A percentile compares a stretch with the other conserved stretches of the same genome.
Conservation (phyloP, 2,797 vertebrate species). For the Sebastes iracundus region DNA sequence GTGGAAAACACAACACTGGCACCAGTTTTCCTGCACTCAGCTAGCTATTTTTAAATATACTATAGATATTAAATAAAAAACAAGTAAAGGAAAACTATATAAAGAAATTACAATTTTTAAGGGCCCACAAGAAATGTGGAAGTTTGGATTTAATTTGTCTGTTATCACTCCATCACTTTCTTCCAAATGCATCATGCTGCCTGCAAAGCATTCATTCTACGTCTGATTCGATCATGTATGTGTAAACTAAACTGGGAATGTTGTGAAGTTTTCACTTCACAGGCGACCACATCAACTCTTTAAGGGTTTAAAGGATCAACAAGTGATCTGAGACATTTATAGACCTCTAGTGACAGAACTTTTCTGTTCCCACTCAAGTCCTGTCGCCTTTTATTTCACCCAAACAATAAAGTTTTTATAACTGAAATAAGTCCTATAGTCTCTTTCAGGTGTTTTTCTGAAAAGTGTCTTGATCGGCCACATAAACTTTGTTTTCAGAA, state of each 20-base stretch:
- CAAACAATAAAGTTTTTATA: not conserved
- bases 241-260: not conserved
- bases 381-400: not conserved
- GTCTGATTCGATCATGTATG: slow-evolving; percentile 9
- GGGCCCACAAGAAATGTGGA: not conserved
- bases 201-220: not conserved
- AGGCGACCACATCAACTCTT: no score
- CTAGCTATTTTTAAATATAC: not conserved
- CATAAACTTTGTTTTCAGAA: no score
- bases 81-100: not conserved
- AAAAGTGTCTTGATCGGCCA: no score
- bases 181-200: not conserved
- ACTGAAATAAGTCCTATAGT: not conserved
- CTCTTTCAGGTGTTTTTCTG: not conserved
- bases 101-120: slow-evolving; percentile 1
- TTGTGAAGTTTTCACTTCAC: not conserved
- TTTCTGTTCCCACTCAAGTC: not conserved
- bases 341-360: not conserved
- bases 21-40: not conserved
- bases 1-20: slow-evolving; percentile 7
- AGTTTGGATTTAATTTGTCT: not conserved
- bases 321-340: not conserved
- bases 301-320: not conserved
- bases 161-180: not conserved
- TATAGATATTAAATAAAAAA: not conserved